Evolutionary conservation across 2,113 vertebrate species (phyloP), one percentile per base, ranked within the genome.

Genomic region (Planiliza haematocheilus): DNA sequence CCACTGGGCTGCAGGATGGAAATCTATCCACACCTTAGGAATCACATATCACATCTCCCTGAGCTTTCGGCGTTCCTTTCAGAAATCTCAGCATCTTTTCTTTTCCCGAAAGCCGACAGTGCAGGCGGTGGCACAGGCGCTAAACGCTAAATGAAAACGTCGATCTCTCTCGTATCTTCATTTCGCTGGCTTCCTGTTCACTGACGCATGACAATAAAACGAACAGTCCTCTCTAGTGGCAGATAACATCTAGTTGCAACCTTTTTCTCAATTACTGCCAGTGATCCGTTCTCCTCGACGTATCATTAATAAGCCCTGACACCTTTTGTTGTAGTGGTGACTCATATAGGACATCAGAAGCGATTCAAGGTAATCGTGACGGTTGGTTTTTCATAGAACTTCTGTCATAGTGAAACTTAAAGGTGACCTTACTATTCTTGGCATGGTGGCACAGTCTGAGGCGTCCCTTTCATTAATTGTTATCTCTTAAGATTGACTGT

Each of bases 371-470:
- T 61, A 34, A 68, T 56, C 1, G 4, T 45, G 34, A 13, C 49
- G 12, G 45, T 74, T 49, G 7, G n/a, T 10, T 65, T 63, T 76
- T 66, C 51, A 41, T 2, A 12, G 46, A 71, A 64, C 2, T 0
- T 3, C 30, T 60, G 21, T 63, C 36, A 55, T 10, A 65, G 17
- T 55, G 39, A 76, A 70, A 77, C 50, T 30, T 45, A 18, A 49
- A 41, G 13, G 41, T 77, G 42, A 50, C 24, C 7, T 9, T 38
- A 17, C 1, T 4, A 10, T 43, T 4, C 8, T 39, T 37, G 12
- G 20, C 13, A 14, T 53, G 16, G 49, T 41, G 17, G 14, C 7
- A 45, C 30, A 46, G 42, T 14, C 57, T 17, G 7, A n/a, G n/a
- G 49, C 60, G 17, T 62, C 38, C 45, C 58, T 10, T n/a, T 13